Conservation (phyloP, 2,888 invertebrate species). For the Lobophora halterata region DNA sequence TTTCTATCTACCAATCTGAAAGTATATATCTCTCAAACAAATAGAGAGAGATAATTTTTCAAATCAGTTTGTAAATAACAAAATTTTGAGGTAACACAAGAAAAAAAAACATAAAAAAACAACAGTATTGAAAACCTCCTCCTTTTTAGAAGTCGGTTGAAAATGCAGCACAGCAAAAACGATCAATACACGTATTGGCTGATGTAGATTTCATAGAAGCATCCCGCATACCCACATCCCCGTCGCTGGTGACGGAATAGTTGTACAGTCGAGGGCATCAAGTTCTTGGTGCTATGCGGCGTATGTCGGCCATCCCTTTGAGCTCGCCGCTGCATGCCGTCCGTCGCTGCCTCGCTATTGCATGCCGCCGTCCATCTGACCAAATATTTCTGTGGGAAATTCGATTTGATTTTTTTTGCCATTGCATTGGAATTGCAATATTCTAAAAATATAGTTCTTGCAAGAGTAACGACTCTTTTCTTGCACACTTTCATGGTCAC, state of each 20-base stretch:
- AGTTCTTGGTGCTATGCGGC: constrained; percentile 64
- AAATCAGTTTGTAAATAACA: no score
- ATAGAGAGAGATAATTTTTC: no score
- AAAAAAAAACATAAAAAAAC: no score
- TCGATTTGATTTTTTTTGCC: constrained; percentile 16
- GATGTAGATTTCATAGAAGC: constrained; percentile 8
- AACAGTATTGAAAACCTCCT: no score
- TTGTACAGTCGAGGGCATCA: constrained; percentile 61
- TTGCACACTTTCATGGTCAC: no score
- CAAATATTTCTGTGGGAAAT: constrained; percentile 33
- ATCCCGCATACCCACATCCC: constrained; percentile 59
- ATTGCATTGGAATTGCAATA: constrained; percentile 1
- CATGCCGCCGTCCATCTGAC: constrained; percentile 52
- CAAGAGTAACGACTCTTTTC: no score
- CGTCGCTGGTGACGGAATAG: constrained; percentile 63
- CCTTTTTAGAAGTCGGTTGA: no score
- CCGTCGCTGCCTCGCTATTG: constrained; percentile 42
- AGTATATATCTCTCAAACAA: no score
- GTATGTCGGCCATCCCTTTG: constrained; percentile 70
- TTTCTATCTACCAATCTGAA: no score
- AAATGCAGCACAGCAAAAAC: no score
- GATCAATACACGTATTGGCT: neutral
- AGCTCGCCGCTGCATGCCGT: constrained; percentile 46
- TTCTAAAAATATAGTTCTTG: neutral
- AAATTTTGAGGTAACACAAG: no score